phyloP scores from a whole-genome alignment of 2,888 invertebrate species.

The Temnothorax rugatulus region DNA sequence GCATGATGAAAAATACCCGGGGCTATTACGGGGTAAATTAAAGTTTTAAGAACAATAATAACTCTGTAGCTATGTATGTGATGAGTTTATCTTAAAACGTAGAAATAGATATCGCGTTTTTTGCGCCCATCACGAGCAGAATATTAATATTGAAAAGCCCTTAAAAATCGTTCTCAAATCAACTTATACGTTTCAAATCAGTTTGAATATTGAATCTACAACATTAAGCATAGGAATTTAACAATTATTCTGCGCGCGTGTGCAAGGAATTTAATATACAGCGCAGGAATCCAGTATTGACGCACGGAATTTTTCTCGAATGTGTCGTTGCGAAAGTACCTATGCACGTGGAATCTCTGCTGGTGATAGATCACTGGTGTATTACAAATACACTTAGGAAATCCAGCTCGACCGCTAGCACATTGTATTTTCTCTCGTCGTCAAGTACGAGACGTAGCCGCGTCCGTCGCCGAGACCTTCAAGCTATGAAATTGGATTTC shows the following conservation, averaged over 20 bases:
- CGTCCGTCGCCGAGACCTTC: slow-evolving; percentile 15
- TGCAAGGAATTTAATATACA: slow-evolving; percentile 46
- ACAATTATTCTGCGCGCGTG: slow-evolving; percentile 21
- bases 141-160: not conserved
- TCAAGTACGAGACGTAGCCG: slow-evolving; percentile 9
- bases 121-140: not conserved
- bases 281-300: slow-evolving; percentile 36
- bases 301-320: slow-evolving; percentile 46
- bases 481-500: slow-evolving; percentile 50
- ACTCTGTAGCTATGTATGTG: not conserved
- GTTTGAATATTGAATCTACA: not conserved
- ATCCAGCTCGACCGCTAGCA: slow-evolving; percentile 29
- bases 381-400: slow-evolving; percentile 46
- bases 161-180: not conserved
- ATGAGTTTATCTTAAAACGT: not conserved
- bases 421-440: slow-evolving; percentile 40
- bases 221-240: slow-evolving; percentile 20
- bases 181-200: too few relatives aligned
- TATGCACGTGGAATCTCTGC: slow-evolving; percentile 30
- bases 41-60: slow-evolving; percentile 44
- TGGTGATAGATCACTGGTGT: slow-evolving; percentile 17
- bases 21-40: slow-evolving; percentile 38
- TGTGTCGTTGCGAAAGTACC: slow-evolving; percentile 27
- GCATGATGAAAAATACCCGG: slow-evolving; percentile 22
- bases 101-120: not conserved